These are phyloP conservation scores for Pogonomyrmex barbatus DNA, from an alignment of 1,140 invertebrate species.

Conservation along the genomic window DNA sequence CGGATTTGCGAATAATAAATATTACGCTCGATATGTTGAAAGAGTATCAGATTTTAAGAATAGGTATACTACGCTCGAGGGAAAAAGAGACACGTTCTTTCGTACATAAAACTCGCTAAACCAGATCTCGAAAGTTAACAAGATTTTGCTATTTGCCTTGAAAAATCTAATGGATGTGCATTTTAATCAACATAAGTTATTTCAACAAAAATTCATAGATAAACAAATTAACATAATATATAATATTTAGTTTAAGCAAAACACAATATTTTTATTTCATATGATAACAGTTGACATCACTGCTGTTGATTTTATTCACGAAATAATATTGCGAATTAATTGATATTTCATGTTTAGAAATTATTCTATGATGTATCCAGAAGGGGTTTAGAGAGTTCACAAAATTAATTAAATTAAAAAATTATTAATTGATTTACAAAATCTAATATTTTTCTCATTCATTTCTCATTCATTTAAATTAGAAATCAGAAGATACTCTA, in stretches of 20 bases:
- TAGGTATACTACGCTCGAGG: slow-evolving; percentile 61
- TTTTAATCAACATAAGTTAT: background rate
- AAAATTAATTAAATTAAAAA: too few relatives aligned
- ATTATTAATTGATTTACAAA: too few relatives aligned
- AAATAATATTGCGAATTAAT: background rate
- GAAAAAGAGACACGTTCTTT: slow-evolving; percentile 19
- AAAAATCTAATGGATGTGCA: background rate
- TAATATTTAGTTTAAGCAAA: background rate
- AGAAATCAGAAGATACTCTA: too few relatives aligned
- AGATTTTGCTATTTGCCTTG: background rate
- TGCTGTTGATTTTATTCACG: background rate
- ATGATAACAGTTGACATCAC: background rate
- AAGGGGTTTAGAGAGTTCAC: too few relatives aligned
- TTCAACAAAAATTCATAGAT: background rate
- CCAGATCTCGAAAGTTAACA: background rate
- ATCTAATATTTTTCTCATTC: too few relatives aligned
- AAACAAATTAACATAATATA: background rate
- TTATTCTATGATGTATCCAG: background rate
- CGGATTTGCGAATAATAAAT: slow-evolving; percentile 73
- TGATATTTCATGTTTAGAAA: background rate
- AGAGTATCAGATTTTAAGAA: slow-evolving; percentile 68
- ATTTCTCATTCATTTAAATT: too few relatives aligned
- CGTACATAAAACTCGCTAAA: slow-evolving; percentile 66
- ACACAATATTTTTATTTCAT: background rate
- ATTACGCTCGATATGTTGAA: slow-evolving; percentile 76